Evolutionary conservation across 2,113 vertebrate genomes (phyloP), one percentile per base, ranked within the genome.

Genomic region (Python bivittatus): DNA sequence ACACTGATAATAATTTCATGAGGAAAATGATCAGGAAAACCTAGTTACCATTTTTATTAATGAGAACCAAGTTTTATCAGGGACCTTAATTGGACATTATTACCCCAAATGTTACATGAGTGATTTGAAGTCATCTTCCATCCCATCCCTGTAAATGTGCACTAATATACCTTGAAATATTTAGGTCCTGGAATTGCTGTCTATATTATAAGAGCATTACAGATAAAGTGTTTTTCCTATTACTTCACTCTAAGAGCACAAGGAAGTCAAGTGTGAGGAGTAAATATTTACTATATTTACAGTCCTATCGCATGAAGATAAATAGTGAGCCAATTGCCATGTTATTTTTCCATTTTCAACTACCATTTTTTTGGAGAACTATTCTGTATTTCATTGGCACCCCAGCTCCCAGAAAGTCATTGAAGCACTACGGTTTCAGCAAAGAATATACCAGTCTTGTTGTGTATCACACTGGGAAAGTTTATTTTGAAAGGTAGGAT

Each of bases 51-150:
- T 94, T 92, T 95, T 95, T 95, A 58, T 48, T 90, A 94, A 96
- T 92, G 97, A 94, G 72, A 60, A 22, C 92, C 92, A 95, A 95
- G 93, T 95, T 97, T 97, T 96, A 97, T 95, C 90, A 94, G 93
- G 95, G 93, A 57, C 94, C 93, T 96, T 97, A 97, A 97, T 97
- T 97, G 97, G 95, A 95, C 33, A 85, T 97, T 92, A 96, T 96
- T 96, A 97, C 89, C 57, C 91, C 33, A 93, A 93, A 88, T 87
- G 91, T 53, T 92, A n/a, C 94, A 91, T 15, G 6, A 85, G 72
- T 88, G 94, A 86, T 87, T 96, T 94, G 4, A 1, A 42, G 42
- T 86, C 88, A 61, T 93, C 86, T 88, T 52, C 53, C 44, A 22
- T 91, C 2, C 12, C 61, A 58, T 64, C 44, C 57, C 12, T 56